Evolutionary conservation across 2,113 vertebrate genomes (phyloP), one percentile per base, ranked within the genome.

Genomic region (Zosterops pallidus): DNA sequence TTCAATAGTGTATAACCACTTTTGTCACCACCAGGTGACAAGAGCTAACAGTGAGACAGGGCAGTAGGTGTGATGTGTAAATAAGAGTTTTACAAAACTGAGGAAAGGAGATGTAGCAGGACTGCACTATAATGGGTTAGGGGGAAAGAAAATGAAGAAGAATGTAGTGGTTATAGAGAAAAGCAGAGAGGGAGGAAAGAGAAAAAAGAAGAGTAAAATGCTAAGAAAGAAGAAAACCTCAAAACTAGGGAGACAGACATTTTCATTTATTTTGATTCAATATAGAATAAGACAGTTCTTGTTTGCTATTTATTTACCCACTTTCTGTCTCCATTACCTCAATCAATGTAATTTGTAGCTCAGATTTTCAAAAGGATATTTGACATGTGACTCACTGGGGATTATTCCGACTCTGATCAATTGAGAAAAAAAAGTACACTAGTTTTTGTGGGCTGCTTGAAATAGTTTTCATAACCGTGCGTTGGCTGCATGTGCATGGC

Each of bases 21-120:
- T 44, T 21, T 44, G 56, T 35, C 31, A 52, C 37, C 21, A 8
- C 1, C 37, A 46, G 5, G 19, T 64, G 46, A 37, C 16, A 49
- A 44, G 23, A 12, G 55, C 20, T 68, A 17, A 9, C 35, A 37
- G 23, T 0, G 0, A 18, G 14, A 14, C 18, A 69, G 23, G 14
- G 17, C 18, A 69, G 35, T 3, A 89, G 7, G 12, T 14, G 28
- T 44, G 24, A 18, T 25, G 17, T 41, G 7, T 29, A 44, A 83
- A 31, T 50, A 28, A 81, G 12, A 31, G 24, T 71, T 91, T 39
- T 64, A 75, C 12, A 31, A 12, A 83, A 64, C 11, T 24, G 42
- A 82, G 35, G 37, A 70, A 70, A 79, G 19, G 16, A 64, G 12
- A 59, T 14, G 28, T 23, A 50, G 9, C 37, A 76, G 26, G 18